Conservation (phyloP, 2,888 invertebrate species). For the Synergus umbraculus region DNA sequence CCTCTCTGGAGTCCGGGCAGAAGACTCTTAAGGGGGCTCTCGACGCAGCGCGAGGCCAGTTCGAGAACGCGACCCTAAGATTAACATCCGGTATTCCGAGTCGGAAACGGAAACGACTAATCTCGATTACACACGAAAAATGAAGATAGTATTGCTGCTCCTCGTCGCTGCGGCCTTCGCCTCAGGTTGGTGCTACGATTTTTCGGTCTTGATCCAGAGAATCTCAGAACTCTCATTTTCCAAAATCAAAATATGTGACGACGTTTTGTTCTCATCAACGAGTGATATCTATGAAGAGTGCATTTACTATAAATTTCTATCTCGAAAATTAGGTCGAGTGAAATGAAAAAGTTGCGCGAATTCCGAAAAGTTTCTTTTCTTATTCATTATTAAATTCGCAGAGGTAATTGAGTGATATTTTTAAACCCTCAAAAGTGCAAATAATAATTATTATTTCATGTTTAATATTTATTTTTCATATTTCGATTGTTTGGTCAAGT, state of each 20-base stretch:
- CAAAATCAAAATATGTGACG: neutral
- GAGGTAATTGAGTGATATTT: neutral
- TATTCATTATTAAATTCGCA: neutral
- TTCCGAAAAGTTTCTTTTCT: neutral
- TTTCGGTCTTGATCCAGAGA: slow-evolving; percentile 7
- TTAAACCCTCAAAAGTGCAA: no score
- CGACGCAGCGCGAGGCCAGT: slow-evolving; percentile 75
- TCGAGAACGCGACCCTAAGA: slow-evolving; percentile 76
- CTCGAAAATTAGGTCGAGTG: neutral
- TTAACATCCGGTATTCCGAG: slow-evolving; percentile 73
- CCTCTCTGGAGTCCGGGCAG: slow-evolving; percentile 70
- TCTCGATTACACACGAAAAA: slow-evolving; percentile 69
- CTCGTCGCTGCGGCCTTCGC: slow-evolving; percentile 80
- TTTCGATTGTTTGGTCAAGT: neutral
- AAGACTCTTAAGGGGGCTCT: slow-evolving; percentile 76
- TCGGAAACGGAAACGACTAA: slow-evolving; percentile 71
- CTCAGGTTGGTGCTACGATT: slow-evolving; percentile 78
- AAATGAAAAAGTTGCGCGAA: neutral
- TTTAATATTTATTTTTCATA: no score
- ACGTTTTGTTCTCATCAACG: slow-evolving; percentile 2
- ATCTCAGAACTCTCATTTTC: neutral
- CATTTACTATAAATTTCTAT: neutral
- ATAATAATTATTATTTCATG: no score
- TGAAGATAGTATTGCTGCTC: slow-evolving; percentile 80
- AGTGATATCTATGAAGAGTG: slow-evolving; percentile 32